These are phyloP conservation scores for Alectura lathami DNA, from an alignment of 2,113 vertebrate genomes.

Conservation along the genomic window DNA sequence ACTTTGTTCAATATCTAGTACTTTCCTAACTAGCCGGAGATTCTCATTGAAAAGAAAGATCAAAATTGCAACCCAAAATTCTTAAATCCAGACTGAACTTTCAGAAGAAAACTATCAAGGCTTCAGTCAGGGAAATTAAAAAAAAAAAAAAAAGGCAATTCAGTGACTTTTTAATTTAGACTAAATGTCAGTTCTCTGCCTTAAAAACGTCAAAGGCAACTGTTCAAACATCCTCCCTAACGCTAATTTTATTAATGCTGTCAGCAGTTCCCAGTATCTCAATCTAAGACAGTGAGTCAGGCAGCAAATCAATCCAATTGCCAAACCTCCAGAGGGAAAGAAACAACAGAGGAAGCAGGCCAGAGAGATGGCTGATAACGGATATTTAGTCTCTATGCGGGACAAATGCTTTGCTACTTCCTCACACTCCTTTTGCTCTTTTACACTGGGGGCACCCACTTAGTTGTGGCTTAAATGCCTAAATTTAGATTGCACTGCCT, in stretches of 20 bases:
- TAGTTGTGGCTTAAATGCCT: neutral
- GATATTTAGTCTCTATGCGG: slow-evolving; percentile 57
- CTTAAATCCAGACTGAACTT: neutral
- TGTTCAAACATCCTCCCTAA: slow-evolving; percentile 48
- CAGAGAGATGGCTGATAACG: slow-evolving; percentile 43
- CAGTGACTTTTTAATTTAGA: slow-evolving; percentile 30
- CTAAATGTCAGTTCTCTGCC: slow-evolving; percentile 53
- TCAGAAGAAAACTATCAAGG: neutral
- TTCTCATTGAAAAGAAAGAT: neutral
- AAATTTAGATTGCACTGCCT: neutral
- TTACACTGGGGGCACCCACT: neutral
- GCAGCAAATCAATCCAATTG: slow-evolving; percentile 62
- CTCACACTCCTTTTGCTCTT: slow-evolving; percentile 35
- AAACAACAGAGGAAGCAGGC: slow-evolving; percentile 53
- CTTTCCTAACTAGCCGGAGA: neutral
- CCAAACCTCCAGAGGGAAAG: slow-evolving; percentile 39
- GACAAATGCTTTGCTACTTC: slow-evolving; percentile 65
- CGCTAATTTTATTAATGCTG: slow-evolving; percentile 57
- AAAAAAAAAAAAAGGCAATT: neutral
- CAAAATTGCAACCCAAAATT: neutral
- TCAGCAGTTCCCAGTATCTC: slow-evolving; percentile 61
- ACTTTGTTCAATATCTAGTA: neutral
- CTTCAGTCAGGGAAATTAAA: neutral
- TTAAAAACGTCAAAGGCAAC: slow-evolving; percentile 53
- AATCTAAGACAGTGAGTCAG: slow-evolving; percentile 56